These are phyloP conservation scores for Ectemnius continuus DNA, from an alignment of 2,888 invertebrate genomes.

Conservation along the genomic window DNA sequence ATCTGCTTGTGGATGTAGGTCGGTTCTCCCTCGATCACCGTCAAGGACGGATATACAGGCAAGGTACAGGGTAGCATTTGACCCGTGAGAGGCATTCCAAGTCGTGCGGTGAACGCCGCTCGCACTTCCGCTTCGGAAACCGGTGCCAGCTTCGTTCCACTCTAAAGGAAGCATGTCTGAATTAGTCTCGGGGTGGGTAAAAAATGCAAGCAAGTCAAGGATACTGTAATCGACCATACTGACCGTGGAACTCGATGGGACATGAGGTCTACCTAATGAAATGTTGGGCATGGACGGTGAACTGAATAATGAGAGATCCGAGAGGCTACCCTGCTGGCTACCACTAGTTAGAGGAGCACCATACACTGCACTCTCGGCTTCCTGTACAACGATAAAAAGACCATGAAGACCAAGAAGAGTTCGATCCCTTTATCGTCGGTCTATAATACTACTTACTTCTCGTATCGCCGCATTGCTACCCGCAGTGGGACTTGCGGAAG, in stretches of 20 bases:
- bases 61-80: conserved; percentile 84
- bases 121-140: conserved; percentile 90
- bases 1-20: conserved; percentile 79
- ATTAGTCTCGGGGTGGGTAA: not conserved
- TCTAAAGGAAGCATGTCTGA: conserved; percentile 60
- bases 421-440: no score
- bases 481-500: conserved; percentile 83
- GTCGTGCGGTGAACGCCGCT: conserved; percentile 84
- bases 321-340: conserved; percentile 84
- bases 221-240: conserved; percentile 34
- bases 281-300: conserved; percentile 99
- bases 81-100: conserved; percentile 83
- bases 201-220: not conserved
- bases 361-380: conserved; percentile 85
- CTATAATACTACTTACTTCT: conserved; percentile 78
- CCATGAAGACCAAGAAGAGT: not conserved
- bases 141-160: conserved; percentile 80
- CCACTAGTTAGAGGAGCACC: conserved; percentile 80
- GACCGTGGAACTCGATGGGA: conserved; percentile 78
- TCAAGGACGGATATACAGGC: conserved; percentile 86
- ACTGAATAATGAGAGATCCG: conserved; percentile 90
- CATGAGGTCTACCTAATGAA: conserved; percentile 91
- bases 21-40: conserved; percentile 79
- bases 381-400: conserved; percentile 74
- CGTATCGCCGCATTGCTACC: conserved; percentile 83